Conservation (phyloP, 1,140 invertebrate species). For the Euwallacea fornicatus region DNA sequence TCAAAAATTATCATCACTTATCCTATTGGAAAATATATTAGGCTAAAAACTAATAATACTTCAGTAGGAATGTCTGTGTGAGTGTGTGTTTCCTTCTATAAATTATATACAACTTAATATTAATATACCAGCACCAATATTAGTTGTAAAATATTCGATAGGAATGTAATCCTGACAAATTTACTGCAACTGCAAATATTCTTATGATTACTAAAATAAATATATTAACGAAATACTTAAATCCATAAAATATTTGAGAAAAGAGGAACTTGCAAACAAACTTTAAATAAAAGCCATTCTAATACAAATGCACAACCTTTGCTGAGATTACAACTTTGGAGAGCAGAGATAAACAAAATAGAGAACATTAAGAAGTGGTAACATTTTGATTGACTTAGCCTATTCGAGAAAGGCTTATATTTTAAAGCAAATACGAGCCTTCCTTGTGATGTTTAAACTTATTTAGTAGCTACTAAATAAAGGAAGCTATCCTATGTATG, state of each 20-base stretch:
- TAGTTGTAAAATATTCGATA: slow-evolving; percentile 8
- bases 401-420: slow-evolving; percentile 23
- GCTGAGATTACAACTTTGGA: slow-evolving; percentile 29
- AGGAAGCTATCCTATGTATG: slow-evolving; percentile 37
- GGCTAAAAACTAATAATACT: slow-evolving; percentile 50
- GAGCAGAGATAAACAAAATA: slow-evolving; percentile 1
- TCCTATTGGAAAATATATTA: slow-evolving; percentile 25
- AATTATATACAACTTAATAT: slow-evolving; percentile 50
- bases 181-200: too few species aligned
- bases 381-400: slow-evolving; percentile 46
- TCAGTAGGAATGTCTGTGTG: slow-evolving; percentile 49
- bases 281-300: slow-evolving; percentile 29
- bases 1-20: slow-evolving; percentile 32
- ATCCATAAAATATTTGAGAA: neutral
- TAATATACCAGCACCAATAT: slow-evolving; percentile 49
- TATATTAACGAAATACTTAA: neutral
- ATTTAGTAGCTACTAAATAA: slow-evolving; percentile 25
- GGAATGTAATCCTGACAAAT: too few species aligned
- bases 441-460: slow-evolving; percentile 5
- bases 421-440: slow-evolving; percentile 25
- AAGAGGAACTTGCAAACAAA: slow-evolving; percentile 39
- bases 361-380: slow-evolving; percentile 44
- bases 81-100: slow-evolving; percentile 37
- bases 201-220: too few species aligned
- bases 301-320: slow-evolving; percentile 38